phyloP scores from a whole-genome alignment of 2,113 vertebrate species.

The Barbus barbus region DNA sequence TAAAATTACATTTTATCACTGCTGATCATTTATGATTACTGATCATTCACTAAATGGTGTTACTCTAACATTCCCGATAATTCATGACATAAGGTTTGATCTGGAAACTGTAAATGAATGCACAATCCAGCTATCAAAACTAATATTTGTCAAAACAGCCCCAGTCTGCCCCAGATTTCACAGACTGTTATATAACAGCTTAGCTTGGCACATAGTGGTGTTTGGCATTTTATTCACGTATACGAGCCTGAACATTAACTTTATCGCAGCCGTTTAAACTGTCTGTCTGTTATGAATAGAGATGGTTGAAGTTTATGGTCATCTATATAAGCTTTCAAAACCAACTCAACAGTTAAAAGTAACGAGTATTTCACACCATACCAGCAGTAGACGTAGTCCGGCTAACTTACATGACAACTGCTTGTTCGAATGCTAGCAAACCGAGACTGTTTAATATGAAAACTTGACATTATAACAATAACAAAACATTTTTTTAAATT shows the following conservation, averaged over 20 bases:
- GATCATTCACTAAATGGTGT: no score
- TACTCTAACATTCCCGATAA: not conserved
- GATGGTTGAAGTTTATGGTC: not conserved
- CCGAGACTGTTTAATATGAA: not conserved
- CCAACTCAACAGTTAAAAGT: not conserved
- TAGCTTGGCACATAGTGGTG: not conserved
- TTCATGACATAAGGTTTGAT: not conserved
- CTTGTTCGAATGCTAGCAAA: not conserved
- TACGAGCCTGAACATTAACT: not conserved
- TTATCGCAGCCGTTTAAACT: not conserved
- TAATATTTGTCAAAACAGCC: conserved; percentile 11
- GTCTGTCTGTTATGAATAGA: conserved; percentile 1
- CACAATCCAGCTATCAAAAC: not conserved
- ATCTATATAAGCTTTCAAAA: not conserved
- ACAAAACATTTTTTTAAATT: not conserved
- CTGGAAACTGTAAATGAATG: not conserved
- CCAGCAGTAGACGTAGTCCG: not conserved
- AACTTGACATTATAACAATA: not conserved
- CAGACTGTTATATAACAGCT: conserved; percentile 16
- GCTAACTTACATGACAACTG: not conserved
- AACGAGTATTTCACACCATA: not conserved
- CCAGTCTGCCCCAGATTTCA: conserved; percentile 2
- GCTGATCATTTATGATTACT: no score
- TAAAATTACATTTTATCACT: not conserved
- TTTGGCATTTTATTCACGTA: conserved; percentile 2